phyloP scores from a whole-genome alignment of 2,888 invertebrate genomes.

The Plebejus anna region DNA sequence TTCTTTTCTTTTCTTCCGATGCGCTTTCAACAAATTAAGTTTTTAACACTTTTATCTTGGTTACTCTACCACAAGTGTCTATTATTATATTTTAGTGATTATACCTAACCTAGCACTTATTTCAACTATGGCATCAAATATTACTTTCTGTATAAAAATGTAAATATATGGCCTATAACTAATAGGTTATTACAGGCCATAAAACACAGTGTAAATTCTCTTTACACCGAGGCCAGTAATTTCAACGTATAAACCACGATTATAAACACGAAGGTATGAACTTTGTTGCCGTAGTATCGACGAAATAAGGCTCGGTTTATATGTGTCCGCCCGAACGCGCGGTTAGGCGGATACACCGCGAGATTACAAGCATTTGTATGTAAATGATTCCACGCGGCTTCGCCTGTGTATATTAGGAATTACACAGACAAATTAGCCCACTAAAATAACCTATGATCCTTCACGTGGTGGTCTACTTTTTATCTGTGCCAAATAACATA shows the following conservation, averaged over 20 bases:
- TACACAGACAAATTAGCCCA: no score
- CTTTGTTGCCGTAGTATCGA: background rate
- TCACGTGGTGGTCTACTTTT: no score
- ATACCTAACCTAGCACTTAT: background rate
- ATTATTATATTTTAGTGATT: background rate
- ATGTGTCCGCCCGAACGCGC: background rate
- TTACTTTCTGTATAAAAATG: background rate
- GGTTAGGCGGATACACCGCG: no score
- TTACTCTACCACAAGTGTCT: no score
- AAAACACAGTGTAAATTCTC: constrained; percentile 17
- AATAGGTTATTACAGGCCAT: constrained; percentile 17
- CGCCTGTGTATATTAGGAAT: no score
- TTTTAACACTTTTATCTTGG: no score
- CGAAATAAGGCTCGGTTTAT: background rate
- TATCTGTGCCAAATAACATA: no score
- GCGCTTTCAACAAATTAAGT: no score
- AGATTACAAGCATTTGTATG: no score
- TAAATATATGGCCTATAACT: constrained; percentile 16
- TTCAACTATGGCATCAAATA: background rate
- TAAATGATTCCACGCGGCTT: no score
- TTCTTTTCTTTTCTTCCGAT: no score
- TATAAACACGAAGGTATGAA: constrained; percentile 5
- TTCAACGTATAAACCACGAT: constrained; percentile 5
- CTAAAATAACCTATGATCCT: no score
- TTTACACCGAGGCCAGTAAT: constrained; percentile 16